A percentile compares a stretch with the other conserved stretches of the same genome.
Evolutionary conservation across 2,888 invertebrate species (phyloP).

Genomic region (Bhutanitis thaidina): DNA sequence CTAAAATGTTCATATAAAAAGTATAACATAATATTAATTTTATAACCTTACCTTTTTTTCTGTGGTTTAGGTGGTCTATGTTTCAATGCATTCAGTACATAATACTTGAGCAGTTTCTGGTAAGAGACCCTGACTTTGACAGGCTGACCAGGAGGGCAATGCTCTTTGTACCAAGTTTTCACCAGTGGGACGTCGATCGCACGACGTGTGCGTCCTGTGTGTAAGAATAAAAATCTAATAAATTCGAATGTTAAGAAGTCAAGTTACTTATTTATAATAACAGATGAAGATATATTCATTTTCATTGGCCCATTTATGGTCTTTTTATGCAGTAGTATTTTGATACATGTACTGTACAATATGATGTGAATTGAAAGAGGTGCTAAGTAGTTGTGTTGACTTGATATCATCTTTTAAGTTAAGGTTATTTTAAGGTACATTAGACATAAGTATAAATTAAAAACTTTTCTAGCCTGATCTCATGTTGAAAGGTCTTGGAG

Average conservation of each 20-base stretch:
- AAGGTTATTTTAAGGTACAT: background rate
- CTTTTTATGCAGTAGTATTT: too few relatives aligned
- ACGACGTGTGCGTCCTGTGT: conserved; percentile 91
- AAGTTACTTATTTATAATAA: too few relatives aligned
- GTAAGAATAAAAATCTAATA: background rate
- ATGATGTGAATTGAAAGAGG: too few relatives aligned
- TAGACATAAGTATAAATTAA: background rate
- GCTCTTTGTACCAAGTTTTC: conserved; percentile 98
- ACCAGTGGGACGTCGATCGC: conserved; percentile 98
- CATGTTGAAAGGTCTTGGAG: conserved; percentile 98
- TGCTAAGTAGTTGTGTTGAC: too few relatives aligned
- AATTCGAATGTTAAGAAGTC: too few relatives aligned
- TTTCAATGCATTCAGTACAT: conserved; percentile 97
- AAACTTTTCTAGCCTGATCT: conserved; percentile 85
- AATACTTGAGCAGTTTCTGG: conserved; percentile 98
- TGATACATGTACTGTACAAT: too few relatives aligned
- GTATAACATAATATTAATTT: background rate
- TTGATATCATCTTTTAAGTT: too few relatives aligned
- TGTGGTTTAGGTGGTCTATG: conserved; percentile 99
- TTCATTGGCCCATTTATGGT: too few relatives aligned
- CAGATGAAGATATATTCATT: too few relatives aligned
- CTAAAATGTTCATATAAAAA: too few relatives aligned
- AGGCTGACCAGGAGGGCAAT: conserved; percentile 96
- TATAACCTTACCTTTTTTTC: conserved; percentile 88
- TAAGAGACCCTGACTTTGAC: conserved; percentile 99